Base-by-base conservation (phyloP, 2,797 vertebrate species). In the Chromis chromis region DNA sequence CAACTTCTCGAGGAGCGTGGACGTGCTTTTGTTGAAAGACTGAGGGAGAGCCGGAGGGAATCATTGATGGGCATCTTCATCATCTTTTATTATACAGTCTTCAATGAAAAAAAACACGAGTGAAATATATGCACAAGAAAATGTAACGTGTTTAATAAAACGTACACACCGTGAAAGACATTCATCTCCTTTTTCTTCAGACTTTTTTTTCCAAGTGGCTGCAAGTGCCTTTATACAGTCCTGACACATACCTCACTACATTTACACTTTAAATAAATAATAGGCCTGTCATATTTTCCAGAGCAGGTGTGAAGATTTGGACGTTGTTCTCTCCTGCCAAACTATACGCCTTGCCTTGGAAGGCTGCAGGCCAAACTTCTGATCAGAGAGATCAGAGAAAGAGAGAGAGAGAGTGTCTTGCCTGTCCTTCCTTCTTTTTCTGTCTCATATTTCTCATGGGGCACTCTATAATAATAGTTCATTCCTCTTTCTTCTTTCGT, bases 221-320 rank as follows among this genome's bases (percentile, higher is more conserved):
- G 67, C 69, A 70, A 62, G 71, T 39, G 19, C 67, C 54, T 70
- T 81, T 89, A 63, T 65, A 58, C 76, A 89, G 84, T 89, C 87
- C 63, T 57, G 66, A 85, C 91, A 82, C 84, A 87, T 67, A 84
- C 77, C 82, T 82, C 78, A 27, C 78, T 85, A 70, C 80, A 62
- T 81, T 86, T 83, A 79, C 86, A 50, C 81, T 85, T 85, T 93
- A 91, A 93, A 93, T 93, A 92, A 91, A 92, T 92, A 90, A 92
- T 91, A 77, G 74, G 75, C 64, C 86, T 88, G 89, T 92, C 90
- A 91, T 81, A 81, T 86, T 92, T 90, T 92, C 86, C 91, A 88
- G 79, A 69, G 85, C 91, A 90, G 89, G 91, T 93, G 91, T 85
- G 84, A 84, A 90, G 88, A 87, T 89, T 90, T 91, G 91, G 91